phyloP scores from a whole-genome alignment of 2,113 vertebrate genomes.

The Thymallus thymallus region DNA sequence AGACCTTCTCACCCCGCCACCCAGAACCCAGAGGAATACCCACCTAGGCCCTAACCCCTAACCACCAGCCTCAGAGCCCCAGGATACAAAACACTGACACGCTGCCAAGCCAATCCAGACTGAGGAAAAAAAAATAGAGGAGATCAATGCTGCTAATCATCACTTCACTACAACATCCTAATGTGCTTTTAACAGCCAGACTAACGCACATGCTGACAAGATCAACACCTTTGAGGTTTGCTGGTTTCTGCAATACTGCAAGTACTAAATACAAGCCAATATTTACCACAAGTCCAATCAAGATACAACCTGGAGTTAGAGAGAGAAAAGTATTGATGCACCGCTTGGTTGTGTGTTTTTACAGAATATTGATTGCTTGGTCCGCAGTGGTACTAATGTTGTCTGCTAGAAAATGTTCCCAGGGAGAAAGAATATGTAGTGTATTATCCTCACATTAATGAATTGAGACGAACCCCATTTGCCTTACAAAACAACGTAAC shows the following conservation, averaged over 20 bases:
- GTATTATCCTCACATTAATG: neutral
- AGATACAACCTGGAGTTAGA: neutral
- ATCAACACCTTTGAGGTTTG: neutral
- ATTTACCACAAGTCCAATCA: too few species aligned
- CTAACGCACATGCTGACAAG: neutral
- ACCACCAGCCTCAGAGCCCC: neutral
- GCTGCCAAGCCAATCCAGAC: neutral
- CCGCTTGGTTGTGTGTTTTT: neutral
- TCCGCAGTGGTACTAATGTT: neutral
- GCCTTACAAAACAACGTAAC: neutral
- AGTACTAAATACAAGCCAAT: too few species aligned
- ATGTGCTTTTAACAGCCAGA: neutral
- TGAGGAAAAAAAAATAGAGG: neutral
- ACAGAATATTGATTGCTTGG: neutral
- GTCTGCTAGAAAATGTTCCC: neutral
- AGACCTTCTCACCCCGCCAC: neutral
- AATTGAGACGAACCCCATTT: conserved; percentile 2
- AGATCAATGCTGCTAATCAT: neutral
- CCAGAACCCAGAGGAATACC: neutral
- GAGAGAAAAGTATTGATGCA: neutral
- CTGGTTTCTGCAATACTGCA: neutral
- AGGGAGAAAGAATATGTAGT: neutral
- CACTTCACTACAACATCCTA: neutral
- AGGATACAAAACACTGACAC: neutral
- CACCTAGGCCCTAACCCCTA: neutral